Evolutionary conservation across 2,888 invertebrate genomes (phyloP), one percentile per base, ranked within the genome.

Genomic region (Eupithecia subumbrata): DNA sequence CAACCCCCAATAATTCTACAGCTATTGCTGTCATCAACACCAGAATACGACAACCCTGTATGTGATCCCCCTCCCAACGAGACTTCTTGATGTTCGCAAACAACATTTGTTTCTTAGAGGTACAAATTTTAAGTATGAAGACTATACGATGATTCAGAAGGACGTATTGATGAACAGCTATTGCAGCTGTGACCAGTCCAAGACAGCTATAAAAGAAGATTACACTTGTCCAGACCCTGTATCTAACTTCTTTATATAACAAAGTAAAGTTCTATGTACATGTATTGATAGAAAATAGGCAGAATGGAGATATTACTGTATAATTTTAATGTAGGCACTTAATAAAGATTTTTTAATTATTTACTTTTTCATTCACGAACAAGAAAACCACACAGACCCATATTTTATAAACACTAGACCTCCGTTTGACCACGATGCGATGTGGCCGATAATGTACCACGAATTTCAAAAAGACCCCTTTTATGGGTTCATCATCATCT

Each of bases 11-110:
- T 18, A 7, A 7, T 48, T 48, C 18, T 48, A 52, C 52, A n/a
- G 52, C n/a, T 52, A 52, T 52, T 52, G 52, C 52, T 52, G 52
- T n/a, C 52, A 7, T n/a, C 52, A 52, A 52, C n/a, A 52, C n/a
- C n/a, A 52, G 52, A 52, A 9, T 9, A 52, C n/a, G 52, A 52
- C n/a, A 52, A 8, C 52, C 9, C 14, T 52, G n/a, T 18, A 52
- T n/a, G 52, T 52, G n/a, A 18, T 52, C 3, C n/a, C 52, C 0
- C 52, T 52, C 52, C n/a, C 52, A 3, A 52, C 1, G 18, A 52
- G n/a, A 3, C 9, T 2, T 52, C 52, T 52, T 52, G 5, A 52
- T n/a, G 52, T 52, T 18, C 18, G 7, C 45, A 48, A 48, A 7
- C 18, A 18, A 48, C 45, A 48, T 48, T 48, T 48, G 0, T 18